A percentile compares a stretch with the other conserved stretches of the same genome.
phyloP scores from a whole-genome alignment of 2,888 invertebrate genomes.

The Alloplasta piceator region DNA sequence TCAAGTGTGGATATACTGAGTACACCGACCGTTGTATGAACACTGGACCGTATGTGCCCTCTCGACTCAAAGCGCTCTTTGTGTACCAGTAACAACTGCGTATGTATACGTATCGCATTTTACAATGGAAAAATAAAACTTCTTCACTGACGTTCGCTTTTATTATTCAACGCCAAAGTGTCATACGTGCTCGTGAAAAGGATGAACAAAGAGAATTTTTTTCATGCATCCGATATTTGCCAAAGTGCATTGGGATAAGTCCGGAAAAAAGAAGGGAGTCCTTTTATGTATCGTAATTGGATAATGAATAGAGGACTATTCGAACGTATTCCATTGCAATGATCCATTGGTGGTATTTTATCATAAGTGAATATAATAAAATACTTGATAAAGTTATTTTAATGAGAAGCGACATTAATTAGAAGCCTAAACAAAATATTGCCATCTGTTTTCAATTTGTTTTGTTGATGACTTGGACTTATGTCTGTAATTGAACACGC shows the following conservation, averaged over 20 bases:
- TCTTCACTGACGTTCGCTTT: background rate
- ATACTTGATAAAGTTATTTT: no score
- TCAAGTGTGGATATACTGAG: conserved; percentile 17
- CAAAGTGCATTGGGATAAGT: background rate
- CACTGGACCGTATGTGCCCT: conserved; percentile 2
- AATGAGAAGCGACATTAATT: no score
- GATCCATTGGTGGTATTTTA: no score
- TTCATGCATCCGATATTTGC: background rate
- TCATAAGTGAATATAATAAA: no score
- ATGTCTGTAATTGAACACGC: no score
- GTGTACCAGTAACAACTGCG: conserved; percentile 3
- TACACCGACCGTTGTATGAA: conserved; percentile 2
- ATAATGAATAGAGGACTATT: background rate
- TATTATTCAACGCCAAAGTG: background rate
- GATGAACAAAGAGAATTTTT: conserved; percentile 1
- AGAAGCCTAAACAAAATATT: no score
- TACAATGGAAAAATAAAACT: background rate
- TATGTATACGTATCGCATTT: background rate
- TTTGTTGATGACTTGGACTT: no score
- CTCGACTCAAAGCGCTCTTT: background rate
- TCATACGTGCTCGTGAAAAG: background rate
- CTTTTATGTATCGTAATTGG: background rate
- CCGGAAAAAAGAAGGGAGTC: background rate
- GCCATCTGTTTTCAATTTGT: no score
- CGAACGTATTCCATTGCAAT: background rate